phyloP scores from a whole-genome alignment of 2,888 invertebrate genomes.

The Hypena proboscidalis region DNA sequence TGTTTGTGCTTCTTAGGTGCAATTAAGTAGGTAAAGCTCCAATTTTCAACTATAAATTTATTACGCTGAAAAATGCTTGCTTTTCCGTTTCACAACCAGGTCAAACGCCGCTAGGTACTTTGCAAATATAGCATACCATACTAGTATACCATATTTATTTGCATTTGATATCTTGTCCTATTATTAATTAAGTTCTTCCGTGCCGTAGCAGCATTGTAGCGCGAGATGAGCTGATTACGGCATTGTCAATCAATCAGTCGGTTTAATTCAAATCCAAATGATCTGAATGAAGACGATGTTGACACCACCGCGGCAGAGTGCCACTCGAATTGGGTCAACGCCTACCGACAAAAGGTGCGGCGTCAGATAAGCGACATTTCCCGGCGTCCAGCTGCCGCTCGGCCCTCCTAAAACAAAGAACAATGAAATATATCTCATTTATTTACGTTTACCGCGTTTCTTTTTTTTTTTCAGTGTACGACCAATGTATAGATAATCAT shows the following conservation, averaged over 20 bases:
- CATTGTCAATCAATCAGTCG: conserved; percentile 25
- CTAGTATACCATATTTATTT: conserved; percentile 7
- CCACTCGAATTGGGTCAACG: conserved; percentile 81
- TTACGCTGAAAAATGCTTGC: too few species aligned
- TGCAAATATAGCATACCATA: too few species aligned
- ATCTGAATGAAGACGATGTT: conserved; percentile 67
- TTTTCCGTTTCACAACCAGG: conserved; percentile 27
- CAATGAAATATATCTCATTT: conserved; percentile 77
- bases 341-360: conserved; percentile 82
- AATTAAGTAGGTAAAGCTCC: conserved; percentile 52
- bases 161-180: conserved; percentile 4
- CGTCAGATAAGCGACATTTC: conserved; percentile 80
- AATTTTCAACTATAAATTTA: conserved; percentile 38
- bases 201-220: conserved; percentile 9
- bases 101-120: too few species aligned
- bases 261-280: conserved; percentile 53
- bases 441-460: conserved; percentile 64
- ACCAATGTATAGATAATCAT: conserved; percentile 78
- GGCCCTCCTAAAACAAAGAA: conserved; percentile 77
- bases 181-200: neutral
- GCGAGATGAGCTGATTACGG: conserved; percentile 26
- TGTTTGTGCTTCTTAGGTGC: conserved; percentile 53
- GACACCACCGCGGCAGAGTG: conserved; percentile 65
- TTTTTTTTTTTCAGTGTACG: conserved; percentile 61
- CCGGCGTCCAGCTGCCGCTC: conserved; percentile 76